phyloP scores from a whole-genome alignment of 2,113 vertebrate species.

The Podiceps cristatus region DNA sequence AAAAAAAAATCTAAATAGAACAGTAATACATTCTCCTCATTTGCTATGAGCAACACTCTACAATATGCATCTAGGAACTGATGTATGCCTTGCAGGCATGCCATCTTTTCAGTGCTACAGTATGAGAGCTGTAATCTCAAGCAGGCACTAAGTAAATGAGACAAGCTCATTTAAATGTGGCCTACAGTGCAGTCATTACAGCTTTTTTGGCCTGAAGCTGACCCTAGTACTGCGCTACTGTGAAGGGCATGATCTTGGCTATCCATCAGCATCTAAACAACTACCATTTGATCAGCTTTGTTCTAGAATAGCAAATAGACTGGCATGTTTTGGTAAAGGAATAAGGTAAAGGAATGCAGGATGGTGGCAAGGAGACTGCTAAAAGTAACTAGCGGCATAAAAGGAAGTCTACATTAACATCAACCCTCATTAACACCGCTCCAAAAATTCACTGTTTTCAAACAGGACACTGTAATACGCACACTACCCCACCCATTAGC shows the following conservation, averaged over 20 bases:
- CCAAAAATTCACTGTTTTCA: neutral
- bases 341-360: neutral
- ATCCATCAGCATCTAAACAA: neutral
- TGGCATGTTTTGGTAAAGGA: neutral
- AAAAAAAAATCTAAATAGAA: neutral
- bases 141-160: neutral
- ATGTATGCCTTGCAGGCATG: neutral
- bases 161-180: neutral
- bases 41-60: neutral
- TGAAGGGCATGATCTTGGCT: neutral
- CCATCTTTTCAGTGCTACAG: neutral
- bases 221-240: rapidly evolving
- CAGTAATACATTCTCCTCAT: no score
- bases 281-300: neutral
- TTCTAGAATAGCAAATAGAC: neutral
- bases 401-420: neutral
- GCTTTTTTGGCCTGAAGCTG: neutral
- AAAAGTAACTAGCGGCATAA: neutral
- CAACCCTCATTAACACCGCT: rapidly evolving
- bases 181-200: neutral
- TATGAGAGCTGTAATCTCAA: neutral
- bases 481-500: neutral
- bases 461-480: neutral
- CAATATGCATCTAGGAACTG: neutral
- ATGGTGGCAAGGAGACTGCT: neutral